A percentile compares a stretch with the other conserved stretches of the same genome.
Conservation (phyloP, 2,797 vertebrate genomes). For the Fistularia tabacaria region DNA sequence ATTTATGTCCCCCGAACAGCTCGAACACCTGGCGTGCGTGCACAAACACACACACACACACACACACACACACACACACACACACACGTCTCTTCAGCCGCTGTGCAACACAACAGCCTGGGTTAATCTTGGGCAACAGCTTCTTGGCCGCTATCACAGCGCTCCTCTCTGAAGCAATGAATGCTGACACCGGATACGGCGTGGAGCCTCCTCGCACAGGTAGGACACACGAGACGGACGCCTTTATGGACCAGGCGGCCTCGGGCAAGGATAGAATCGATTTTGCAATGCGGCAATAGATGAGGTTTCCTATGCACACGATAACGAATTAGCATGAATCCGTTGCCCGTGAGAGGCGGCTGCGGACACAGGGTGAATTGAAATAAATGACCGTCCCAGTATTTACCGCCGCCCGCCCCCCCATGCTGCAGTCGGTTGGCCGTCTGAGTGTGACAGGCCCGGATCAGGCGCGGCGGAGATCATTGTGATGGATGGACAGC, state of each 20-base stretch:
- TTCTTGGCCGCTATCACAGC: slow-evolving; percentile 58
- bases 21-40: too few species aligned
- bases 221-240: slow-evolving; percentile 52
- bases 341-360: slow-evolving; percentile 50
- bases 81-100: slow-evolving; percentile 23
- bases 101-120: slow-evolving; percentile 45
- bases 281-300: slow-evolving; percentile 61
- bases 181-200: slow-evolving; percentile 57
- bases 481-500: slow-evolving; percentile 69
- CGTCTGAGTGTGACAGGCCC: slow-evolving; percentile 64
- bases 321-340: slow-evolving; percentile 66
- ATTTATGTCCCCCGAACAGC: too few species aligned
- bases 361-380: slow-evolving; percentile 59
- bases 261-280: slow-evolving; percentile 60
- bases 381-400: slow-evolving; percentile 65
- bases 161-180: slow-evolving; percentile 53
- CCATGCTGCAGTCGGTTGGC: slow-evolving; percentile 43
- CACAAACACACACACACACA: slow-evolving; percentile 2
- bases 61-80: slow-evolving; percentile 8
- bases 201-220: slow-evolving; percentile 51
- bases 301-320: slow-evolving; percentile 62
- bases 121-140: slow-evolving; percentile 61
- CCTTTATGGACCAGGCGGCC: slow-evolving; percentile 52
- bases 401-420: background rate
- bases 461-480: slow-evolving; percentile 41